A percentile compares a stretch with the other conserved stretches of the same genome.
Conservation (phyloP, 1,140 invertebrate species). For the Argopecten irradians region DNA sequence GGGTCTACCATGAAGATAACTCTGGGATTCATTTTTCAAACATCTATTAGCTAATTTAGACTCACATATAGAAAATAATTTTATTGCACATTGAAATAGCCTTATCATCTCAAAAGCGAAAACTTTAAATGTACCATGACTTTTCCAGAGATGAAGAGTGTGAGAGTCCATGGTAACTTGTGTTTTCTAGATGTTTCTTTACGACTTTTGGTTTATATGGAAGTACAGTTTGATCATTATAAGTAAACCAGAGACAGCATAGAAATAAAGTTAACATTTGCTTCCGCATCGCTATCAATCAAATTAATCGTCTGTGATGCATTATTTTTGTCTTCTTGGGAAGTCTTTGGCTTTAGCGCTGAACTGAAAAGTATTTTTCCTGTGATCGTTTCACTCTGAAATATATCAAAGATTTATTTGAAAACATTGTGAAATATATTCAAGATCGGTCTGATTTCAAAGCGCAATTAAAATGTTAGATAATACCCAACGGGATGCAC, state of each 20-base stretch:
- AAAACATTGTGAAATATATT: neutral
- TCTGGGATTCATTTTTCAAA: constrained; percentile 1
- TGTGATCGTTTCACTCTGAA: neutral
- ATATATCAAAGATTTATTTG: neutral
- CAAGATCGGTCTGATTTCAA: neutral
- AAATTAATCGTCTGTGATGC: neutral
- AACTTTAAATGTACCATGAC: constrained; percentile 1
- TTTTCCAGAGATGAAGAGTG: neutral
- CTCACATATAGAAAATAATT: neutral
- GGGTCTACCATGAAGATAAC: neutral
- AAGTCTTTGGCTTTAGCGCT: neutral
- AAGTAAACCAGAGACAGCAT: neutral
- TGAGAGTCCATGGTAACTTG: neutral
- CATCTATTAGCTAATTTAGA: constrained; percentile 3
- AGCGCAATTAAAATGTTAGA: neutral
- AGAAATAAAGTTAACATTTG: neutral
- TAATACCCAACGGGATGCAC: too few species aligned
- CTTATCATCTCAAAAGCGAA: neutral
- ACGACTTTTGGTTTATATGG: constrained; percentile 1
- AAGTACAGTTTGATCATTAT: neutral
- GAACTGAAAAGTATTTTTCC: neutral
- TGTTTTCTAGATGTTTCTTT: neutral
- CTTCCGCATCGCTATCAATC: neutral
- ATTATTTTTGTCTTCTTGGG: neutral
- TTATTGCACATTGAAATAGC: constrained; percentile 10